These are phyloP conservation scores for Liodrosophila aerea DNA, from an alignment of 2,888 invertebrate genomes.

Conservation along the genomic window DNA sequence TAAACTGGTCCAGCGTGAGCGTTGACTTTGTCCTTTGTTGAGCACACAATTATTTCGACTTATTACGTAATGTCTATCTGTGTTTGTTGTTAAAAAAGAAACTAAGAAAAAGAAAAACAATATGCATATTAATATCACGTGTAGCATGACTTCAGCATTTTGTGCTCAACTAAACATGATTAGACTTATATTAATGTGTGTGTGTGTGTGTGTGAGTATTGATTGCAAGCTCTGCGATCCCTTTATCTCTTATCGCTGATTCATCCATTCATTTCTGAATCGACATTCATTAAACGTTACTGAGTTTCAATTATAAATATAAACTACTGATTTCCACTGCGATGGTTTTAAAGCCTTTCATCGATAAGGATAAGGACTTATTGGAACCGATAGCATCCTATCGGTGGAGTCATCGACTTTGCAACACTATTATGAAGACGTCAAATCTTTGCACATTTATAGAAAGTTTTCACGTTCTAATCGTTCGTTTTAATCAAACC, in stretches of 20 bases:
- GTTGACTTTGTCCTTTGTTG: slow-evolving; percentile 35
- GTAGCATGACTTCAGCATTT: slow-evolving; percentile 30
- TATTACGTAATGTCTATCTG: slow-evolving; percentile 39
- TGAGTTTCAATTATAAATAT: neutral
- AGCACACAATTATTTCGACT: slow-evolving; percentile 32
- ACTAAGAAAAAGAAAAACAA: no score
- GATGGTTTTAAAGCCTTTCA: no score
- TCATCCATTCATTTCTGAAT: neutral
- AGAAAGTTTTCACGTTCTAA: no score
- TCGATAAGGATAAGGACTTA: no score
- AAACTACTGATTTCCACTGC: no score
- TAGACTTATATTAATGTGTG: slow-evolving; percentile 12
- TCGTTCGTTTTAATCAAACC: no score
- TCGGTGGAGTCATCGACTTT: no score
- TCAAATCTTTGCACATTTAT: no score
- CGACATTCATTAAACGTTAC: no score
- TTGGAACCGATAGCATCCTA: no score
- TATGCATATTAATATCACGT: slow-evolving; percentile 19
- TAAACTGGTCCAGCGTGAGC: slow-evolving; percentile 5
- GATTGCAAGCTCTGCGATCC: slow-evolving; percentile 5
- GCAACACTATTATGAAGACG: no score
- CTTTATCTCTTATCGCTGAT: slow-evolving; percentile 2
- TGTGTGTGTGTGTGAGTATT: slow-evolving; percentile 1
- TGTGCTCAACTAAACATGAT: slow-evolving; percentile 16
- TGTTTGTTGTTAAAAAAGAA: slow-evolving; percentile 18